Conservation (phyloP, 2,113 vertebrate species). For the Alces alces region DNA sequence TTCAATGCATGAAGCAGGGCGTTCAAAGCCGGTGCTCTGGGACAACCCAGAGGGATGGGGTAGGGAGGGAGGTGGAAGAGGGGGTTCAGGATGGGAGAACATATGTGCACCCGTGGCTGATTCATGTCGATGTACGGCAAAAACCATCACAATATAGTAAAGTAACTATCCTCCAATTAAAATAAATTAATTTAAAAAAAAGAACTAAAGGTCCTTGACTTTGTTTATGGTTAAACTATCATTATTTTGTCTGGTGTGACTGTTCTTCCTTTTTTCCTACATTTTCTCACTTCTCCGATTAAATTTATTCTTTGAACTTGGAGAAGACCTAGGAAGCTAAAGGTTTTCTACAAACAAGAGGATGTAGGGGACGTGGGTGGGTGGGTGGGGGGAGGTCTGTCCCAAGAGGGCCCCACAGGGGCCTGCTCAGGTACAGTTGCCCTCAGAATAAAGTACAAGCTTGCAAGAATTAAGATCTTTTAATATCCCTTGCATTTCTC, state of each 20-base stretch:
- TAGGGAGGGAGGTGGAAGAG: not conserved
- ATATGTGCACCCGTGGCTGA: rapidly evolving
- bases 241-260: not conserved
- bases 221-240: not conserved
- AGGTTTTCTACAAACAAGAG: not conserved
- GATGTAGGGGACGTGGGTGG: not conserved
- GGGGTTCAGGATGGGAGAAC: not conserved
- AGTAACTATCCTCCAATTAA: not conserved
- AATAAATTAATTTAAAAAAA: not conserved
- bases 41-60: not conserved
- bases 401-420: not conserved
- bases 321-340: not conserved
- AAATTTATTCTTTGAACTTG: not conserved
- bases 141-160: not conserved
- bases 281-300: not conserved
- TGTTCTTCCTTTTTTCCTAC: not conserved
- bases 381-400: not conserved
- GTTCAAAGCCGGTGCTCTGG: not conserved
- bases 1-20: not conserved
- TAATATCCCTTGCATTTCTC: not conserved
- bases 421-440: not conserved
- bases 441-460: not conserved
- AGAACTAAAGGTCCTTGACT: not conserved
- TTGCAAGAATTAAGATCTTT: not conserved
- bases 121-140: not conserved